These are phyloP conservation scores for Rhinella marina DNA, from an alignment of 2,797 vertebrate genomes.

Conservation along the genomic window DNA sequence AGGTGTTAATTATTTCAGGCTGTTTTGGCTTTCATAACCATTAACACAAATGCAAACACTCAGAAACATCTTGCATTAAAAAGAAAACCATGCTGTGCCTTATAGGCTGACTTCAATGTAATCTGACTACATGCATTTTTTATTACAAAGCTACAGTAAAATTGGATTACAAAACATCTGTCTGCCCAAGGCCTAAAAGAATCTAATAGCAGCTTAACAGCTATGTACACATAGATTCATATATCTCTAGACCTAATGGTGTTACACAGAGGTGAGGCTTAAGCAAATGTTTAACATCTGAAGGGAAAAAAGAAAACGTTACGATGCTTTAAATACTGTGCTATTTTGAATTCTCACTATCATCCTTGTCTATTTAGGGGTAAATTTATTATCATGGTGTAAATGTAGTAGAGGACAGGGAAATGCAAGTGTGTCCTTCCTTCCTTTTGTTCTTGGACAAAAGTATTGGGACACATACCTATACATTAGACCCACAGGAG, in stretches of 20 bases:
- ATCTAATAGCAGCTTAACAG: constrained; percentile 9
- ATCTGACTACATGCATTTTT: constrained; percentile 20
- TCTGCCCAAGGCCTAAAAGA: constrained; percentile 1
- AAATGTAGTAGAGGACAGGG: not conserved
- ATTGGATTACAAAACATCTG: constrained; percentile 28
- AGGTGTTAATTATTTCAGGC: not conserved
- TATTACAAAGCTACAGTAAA: constrained; percentile 6
- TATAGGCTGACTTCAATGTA: constrained; percentile 15
- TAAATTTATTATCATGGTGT: not conserved
- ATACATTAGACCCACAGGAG: too few relatives aligned
- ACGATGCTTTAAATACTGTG: not conserved
- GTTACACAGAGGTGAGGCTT: constrained; percentile 23
- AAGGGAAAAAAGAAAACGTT: not conserved
- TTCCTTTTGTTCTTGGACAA: too few relatives aligned
- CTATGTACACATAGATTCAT: not conserved
- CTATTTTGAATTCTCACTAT: not conserved
- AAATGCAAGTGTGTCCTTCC: too few relatives aligned
- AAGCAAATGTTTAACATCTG: not conserved
- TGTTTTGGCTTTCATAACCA: not conserved
- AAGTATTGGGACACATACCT: too few relatives aligned
- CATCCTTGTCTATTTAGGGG: not conserved
- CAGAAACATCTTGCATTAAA: not conserved
- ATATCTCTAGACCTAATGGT: constrained; percentile 10
- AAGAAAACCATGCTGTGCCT: constrained; percentile 10
- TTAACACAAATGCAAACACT: not conserved